Evolutionary conservation across 2,888 invertebrate genomes (phyloP), one percentile per base, ranked within the genome.

Genomic region (Cheilosia vernalis): DNA sequence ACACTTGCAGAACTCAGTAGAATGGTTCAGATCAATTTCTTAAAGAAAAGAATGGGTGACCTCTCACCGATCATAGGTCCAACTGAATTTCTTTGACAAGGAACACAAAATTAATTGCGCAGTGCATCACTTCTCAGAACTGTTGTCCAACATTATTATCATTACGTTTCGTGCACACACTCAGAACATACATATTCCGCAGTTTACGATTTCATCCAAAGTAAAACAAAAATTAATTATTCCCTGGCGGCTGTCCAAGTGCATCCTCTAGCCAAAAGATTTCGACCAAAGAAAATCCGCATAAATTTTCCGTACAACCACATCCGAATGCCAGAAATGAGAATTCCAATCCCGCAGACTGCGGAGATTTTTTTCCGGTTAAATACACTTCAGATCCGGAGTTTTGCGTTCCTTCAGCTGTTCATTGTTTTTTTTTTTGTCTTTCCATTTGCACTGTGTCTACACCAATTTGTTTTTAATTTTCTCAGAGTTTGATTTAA

Each of bases 181-280:
- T 49, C 55, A n/a, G 19, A 30, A 56, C 15, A 56, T 37, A 73
- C 15, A 30, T 17, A 13, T 30, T 51, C 56, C 72, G 63, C 79
- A 76, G 49, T 76, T 76, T 76, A 72, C 84, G 69, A 85, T 66
- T 76, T 61, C 61, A 81, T 81, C 81, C 85, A 81, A 81, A 77
- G 85, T 85, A 85, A 85, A 86, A 86, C 82, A 86, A 55, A 82
- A 86, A 86, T 86, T 86, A 86, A 86, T 86, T 86, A 86, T 73
- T 76, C 63, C 6, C 86, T 86, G 86, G 86, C 86, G 64, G 53
- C 15, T 69, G 73, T 77, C 86, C 86, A 86, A 86, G 51, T 67
- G 55, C 51, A 61, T 81, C 70, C 76, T 40, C 60, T 81, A 81
- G 85, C 85, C 85, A 85, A 85, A 81, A 81, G 81, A 85, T 85